Evolutionary conservation across 2,888 invertebrate species (phyloP).

Genomic region (Drosophila birchii): DNA sequence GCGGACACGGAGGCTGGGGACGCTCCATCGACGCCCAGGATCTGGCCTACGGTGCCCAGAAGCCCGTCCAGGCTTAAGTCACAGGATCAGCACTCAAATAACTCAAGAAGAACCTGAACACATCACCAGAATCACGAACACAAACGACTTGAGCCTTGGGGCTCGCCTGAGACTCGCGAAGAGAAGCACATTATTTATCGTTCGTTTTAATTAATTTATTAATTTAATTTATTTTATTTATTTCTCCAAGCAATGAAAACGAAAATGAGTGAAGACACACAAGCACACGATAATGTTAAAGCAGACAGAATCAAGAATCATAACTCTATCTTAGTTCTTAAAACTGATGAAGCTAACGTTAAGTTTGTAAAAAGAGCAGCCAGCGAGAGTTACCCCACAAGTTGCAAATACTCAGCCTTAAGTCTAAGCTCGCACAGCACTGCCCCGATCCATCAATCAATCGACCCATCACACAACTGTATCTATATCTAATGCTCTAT

Average conservation of each 20-base stretch:
- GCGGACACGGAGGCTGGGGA: conserved; percentile 90
- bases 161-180: conserved; percentile 65
- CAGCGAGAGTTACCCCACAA: conserved; percentile 78
- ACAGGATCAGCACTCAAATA: conserved; percentile 20
- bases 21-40: conserved; percentile 91
- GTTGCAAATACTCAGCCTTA: conserved; percentile 76
- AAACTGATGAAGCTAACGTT: conserved; percentile 63
- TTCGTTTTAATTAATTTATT: conserved; percentile 81
- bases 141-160: conserved; percentile 57
- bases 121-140: conserved; percentile 37
- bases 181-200: conserved; percentile 74
- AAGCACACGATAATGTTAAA: conserved; percentile 38
- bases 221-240: conserved; percentile 83
- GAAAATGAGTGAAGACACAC: conserved; percentile 51
- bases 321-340: conserved; percentile 52
- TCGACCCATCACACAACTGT: conserved; percentile 27
- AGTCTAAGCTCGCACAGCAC: conserved; percentile 64
- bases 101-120: conserved; percentile 29
- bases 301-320: conserved; percentile 45
- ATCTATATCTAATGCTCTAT: conserved; percentile 30
- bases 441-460: conserved; percentile 14
- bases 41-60: conserved; percentile 92
- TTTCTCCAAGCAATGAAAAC: conserved; percentile 67
- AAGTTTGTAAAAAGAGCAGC: conserved; percentile 71
- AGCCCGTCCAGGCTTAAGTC: conserved; percentile 85